phyloP scores from a whole-genome alignment of 2,797 vertebrate species.

The Fistularia tabacaria region DNA sequence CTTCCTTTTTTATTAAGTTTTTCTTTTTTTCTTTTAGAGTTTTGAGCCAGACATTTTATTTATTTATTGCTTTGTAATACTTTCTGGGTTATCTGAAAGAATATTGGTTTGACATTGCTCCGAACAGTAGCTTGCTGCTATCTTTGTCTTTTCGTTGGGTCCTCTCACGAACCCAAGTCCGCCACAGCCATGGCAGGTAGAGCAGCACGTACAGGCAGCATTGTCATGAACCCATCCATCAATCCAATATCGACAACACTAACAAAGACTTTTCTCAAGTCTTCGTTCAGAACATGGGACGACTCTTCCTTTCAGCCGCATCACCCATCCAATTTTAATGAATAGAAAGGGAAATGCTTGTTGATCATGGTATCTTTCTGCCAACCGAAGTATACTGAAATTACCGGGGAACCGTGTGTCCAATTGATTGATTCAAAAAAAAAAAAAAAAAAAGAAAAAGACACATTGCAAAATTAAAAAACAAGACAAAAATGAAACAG shows the following conservation, averaged over 20 bases:
- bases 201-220: conserved; percentile 31
- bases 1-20: conserved; percentile 53
- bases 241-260: conserved; percentile 13
- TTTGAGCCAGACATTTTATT: conserved; percentile 33
- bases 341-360: conserved; percentile 14
- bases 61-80: conserved; percentile 34
- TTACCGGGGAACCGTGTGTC: too few relatives aligned
- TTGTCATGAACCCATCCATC: conserved; percentile 54
- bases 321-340: conserved; percentile 13
- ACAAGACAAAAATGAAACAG: too few relatives aligned
- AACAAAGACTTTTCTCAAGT: conserved; percentile 31
- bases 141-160: conserved; percentile 33
- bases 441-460: too few relatives aligned
- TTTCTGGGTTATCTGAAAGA: conserved; percentile 47
- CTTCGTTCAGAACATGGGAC: conserved; percentile 17
- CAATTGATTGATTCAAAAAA: too few relatives aligned
- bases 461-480: too few relatives aligned
- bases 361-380: conserved; percentile 2
- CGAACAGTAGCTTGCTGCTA: conserved; percentile 50
- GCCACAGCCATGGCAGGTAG: conserved; percentile 36
- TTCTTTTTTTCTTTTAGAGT: conserved; percentile 43
- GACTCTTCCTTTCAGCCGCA: conserved; percentile 21
- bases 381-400: too few relatives aligned
- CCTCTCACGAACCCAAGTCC: conserved; percentile 32
- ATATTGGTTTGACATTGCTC: conserved; percentile 56